These are phyloP conservation scores for Potorous gilbertii DNA, from an alignment of 2,797 vertebrate genomes.

Conservation along the genomic window DNA sequence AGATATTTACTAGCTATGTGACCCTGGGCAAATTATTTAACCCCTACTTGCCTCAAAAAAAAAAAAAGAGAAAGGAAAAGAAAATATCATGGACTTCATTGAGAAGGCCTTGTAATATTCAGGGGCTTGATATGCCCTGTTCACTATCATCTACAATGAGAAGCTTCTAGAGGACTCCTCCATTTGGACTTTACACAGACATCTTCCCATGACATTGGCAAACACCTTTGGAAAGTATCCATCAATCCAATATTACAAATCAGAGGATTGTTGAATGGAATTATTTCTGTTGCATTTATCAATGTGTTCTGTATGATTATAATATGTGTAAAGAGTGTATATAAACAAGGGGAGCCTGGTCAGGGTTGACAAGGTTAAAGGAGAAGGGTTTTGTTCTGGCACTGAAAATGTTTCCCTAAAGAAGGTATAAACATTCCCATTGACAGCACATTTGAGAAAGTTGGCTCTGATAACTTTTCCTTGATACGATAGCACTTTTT, in stretches of 20 bases:
- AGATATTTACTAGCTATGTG: background rate
- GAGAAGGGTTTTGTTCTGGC: background rate
- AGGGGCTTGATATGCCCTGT: no score
- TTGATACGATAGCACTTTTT: background rate
- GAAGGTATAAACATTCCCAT: background rate
- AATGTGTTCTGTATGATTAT: background rate
- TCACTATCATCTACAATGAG: background rate
- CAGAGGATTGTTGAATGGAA: background rate
- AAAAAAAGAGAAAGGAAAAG: background rate
- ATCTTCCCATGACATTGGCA: background rate
- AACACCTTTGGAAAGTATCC: background rate
- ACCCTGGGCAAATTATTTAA: background rate
- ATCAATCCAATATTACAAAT: background rate
- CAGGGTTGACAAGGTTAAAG: background rate
- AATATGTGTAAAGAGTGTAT: background rate
- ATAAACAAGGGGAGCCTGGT: background rate
- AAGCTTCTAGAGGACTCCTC: background rate
- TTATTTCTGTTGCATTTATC: background rate
- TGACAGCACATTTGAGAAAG: background rate
- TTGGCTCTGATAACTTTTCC: background rate
- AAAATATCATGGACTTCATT: background rate
- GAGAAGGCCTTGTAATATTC: background rate
- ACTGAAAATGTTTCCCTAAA: background rate
- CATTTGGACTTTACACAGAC: background rate
- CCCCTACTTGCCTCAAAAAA: background rate